These are phyloP conservation scores for Ashinkailepas kermadecensis DNA, from an alignment of 2,888 invertebrate species.

Conservation along the genomic window DNA sequence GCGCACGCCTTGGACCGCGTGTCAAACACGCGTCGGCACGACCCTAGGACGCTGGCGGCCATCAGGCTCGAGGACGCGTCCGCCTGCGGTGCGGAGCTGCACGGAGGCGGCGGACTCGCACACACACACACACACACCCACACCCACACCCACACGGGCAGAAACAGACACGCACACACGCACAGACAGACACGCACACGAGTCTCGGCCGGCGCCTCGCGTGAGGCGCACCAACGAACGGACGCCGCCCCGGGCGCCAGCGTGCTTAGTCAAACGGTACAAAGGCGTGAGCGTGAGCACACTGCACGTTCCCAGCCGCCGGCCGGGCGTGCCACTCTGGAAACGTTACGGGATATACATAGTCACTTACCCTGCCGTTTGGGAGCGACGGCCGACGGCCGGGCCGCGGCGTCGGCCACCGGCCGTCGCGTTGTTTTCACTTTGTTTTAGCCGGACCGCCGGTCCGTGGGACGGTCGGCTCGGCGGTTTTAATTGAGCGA, in stretches of 20 bases:
- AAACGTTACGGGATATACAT: slow-evolving; percentile 22
- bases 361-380: slow-evolving; percentile 1
- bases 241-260: background rate
- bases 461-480: no score
- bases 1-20: no score
- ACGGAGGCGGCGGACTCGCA: no score
- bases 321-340: background rate
- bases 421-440: slow-evolving; percentile 4
- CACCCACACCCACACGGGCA: background rate
- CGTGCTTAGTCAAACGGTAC: slow-evolving; percentile 2
- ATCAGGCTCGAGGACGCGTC: no score
- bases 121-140: background rate
- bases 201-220: no score
- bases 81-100: no score
- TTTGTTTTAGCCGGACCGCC: background rate
- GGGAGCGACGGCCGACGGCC: background rate
- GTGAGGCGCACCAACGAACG: background rate
- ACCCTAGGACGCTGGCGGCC: no score
- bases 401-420: background rate
- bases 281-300: background rate
- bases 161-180: background rate
- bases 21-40: no score
- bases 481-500: background rate
- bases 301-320: background rate
- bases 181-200: background rate